A percentile compares a stretch with the other conserved stretches of the same genome.
phyloP scores from a whole-genome alignment of 2,888 invertebrate species.

The Drosophila rubida region DNA sequence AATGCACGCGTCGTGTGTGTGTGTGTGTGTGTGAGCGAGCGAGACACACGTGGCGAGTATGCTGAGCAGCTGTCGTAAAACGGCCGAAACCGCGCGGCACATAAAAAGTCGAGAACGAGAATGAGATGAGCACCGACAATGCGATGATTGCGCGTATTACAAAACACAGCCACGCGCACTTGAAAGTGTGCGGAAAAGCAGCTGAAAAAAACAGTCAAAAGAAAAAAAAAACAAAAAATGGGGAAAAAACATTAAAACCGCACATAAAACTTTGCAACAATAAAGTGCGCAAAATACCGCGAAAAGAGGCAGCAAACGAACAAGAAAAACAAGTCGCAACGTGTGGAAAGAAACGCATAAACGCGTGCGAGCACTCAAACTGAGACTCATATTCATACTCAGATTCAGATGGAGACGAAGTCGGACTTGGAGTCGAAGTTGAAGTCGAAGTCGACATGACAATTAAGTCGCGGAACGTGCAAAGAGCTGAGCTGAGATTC shows the following conservation, averaged over 20 bases:
- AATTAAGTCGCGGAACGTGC: slow-evolving; percentile 28
- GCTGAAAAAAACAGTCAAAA: background rate
- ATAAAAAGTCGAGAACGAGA: slow-evolving; percentile 39
- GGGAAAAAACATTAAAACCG: slow-evolving; percentile 47
- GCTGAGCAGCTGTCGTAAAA: slow-evolving; percentile 53
- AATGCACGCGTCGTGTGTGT: slow-evolving; percentile 15
- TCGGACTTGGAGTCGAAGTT: too few relatives aligned
- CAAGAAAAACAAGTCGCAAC: background rate
- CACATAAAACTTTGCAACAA: slow-evolving; percentile 64
- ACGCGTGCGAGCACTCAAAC: background rate
- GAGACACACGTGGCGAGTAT: slow-evolving; percentile 46
- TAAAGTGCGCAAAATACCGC: slow-evolving; percentile 52
- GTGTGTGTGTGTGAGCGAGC: background rate
- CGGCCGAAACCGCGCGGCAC: slow-evolving; percentile 43
- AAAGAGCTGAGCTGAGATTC: slow-evolving; percentile 9
- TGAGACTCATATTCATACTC: background rate
- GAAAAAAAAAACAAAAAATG: slow-evolving; percentile 3
- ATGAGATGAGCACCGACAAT: slow-evolving; percentile 37
- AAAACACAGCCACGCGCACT: slow-evolving; percentile 28
- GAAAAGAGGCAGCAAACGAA: slow-evolving; percentile 23
- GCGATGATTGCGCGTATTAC: slow-evolving; percentile 41
- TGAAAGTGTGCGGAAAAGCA: background rate
- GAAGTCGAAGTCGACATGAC: too few relatives aligned
- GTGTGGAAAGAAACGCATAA: background rate
- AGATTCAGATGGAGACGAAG: too few relatives aligned